phyloP scores from a whole-genome alignment of 2,113 vertebrate species.

The Myotis davidii region DNA sequence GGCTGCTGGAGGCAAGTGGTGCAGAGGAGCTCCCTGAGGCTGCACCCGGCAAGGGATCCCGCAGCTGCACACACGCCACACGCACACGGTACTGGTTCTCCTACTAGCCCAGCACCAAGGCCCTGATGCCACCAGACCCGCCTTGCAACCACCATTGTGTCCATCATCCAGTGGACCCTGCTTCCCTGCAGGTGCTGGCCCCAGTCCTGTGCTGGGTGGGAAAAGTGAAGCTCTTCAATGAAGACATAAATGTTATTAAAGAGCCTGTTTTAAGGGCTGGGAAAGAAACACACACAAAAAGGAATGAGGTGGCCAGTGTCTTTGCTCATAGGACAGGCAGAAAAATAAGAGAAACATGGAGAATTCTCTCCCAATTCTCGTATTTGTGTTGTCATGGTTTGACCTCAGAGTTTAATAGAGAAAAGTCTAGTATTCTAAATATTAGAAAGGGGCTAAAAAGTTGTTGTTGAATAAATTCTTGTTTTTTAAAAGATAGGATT shows the following conservation, averaged over 20 bases:
- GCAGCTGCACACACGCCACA: conserved; percentile 78
- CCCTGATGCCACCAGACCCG: neutral
- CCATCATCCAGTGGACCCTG: neutral
- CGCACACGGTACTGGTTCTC: conserved; percentile 96
- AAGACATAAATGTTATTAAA: conserved; percentile 79
- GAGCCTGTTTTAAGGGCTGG: conserved; percentile 80
- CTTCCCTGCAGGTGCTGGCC: neutral
- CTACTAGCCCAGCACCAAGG: conserved; percentile 86
- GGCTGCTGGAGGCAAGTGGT: conserved; percentile 88
- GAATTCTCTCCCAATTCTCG: neutral
- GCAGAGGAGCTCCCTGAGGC: conserved; percentile 91
- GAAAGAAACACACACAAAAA: no score
- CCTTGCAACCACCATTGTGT: no score
- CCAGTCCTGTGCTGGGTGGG: neutral
- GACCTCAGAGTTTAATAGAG: neutral
- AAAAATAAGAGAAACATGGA: neutral
- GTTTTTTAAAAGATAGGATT: neutral
- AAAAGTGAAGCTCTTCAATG: conserved; percentile 77
- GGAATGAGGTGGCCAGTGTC: neutral
- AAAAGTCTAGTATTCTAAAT: neutral
- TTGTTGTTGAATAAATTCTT: neutral
- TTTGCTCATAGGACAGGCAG: neutral
- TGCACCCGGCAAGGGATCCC: conserved; percentile 84
- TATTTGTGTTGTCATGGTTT: neutral
- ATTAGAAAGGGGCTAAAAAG: neutral